Percentiles rank a stretch among this genome's conserved stretches.
These are phyloP conservation scores for Mionectes macconnelli DNA, from an alignment of 2,113 vertebrate species.

Conservation along the genomic window DNA sequence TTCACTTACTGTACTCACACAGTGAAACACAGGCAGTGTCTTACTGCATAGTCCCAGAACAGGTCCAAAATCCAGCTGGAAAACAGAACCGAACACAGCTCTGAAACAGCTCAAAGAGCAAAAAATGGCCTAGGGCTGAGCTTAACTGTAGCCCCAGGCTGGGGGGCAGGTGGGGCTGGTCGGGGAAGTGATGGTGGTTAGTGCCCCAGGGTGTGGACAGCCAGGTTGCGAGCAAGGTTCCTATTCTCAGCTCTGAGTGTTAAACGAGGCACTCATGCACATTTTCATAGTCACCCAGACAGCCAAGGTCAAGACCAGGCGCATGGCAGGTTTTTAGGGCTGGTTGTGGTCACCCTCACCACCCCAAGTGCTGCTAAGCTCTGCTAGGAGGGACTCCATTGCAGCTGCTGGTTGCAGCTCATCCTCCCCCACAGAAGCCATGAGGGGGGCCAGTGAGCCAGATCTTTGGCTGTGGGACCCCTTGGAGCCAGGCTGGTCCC, in stretches of 20 bases:
- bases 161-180: not conserved
- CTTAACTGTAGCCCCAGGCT: not conserved
- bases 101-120: fast-evolving
- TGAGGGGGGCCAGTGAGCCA: fast-evolving
- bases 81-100: not conserved
- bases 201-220: not conserved
- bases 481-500: not conserved
- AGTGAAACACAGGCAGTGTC: fast-evolving
- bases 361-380: not conserved
- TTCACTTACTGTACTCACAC: not conserved
- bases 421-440: fast-evolving
- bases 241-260: not conserved
- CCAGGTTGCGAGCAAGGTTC: not conserved
- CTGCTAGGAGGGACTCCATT: too few relatives aligned
- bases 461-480: not conserved
- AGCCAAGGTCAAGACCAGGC: fast-evolving
- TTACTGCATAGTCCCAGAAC: not conserved
- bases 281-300: not conserved
- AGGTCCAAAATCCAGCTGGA: not conserved
- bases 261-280: not conserved
- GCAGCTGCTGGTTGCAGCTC: not conserved
- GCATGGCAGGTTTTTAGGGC: fast-evolving
- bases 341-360: not conserved
- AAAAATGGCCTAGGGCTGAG: fast-evolving
- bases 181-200: not conserved